Evolutionary conservation across 2,113 vertebrate genomes (phyloP).

Genomic region (Casuarius casuarius): DNA sequence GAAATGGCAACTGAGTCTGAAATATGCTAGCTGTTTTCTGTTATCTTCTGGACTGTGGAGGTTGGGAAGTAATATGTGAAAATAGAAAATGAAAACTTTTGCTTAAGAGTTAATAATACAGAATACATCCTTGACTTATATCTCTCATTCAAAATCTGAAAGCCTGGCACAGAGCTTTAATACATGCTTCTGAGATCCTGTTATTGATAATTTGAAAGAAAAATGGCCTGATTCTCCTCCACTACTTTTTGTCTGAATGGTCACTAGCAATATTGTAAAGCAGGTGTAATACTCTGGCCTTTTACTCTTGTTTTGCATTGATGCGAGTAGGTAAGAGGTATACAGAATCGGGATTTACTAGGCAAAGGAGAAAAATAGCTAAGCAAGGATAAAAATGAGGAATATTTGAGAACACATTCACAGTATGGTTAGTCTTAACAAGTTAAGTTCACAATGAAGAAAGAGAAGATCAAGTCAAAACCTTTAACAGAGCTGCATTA

Average conservation of each 20-base stretch:
- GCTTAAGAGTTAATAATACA: not conserved
- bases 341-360: not conserved
- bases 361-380: not conserved
- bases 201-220: not conserved
- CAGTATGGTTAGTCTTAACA: not conserved
- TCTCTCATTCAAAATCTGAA: not conserved
- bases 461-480: too few relatives aligned
- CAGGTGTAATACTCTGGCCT: not conserved
- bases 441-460: not conserved
- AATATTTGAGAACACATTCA: not conserved
- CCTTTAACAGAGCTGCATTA: not conserved
- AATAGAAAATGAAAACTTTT: not conserved
- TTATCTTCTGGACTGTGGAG: not conserved
- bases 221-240: not conserved
- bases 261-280: not conserved
- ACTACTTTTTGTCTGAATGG: not conserved
- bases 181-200: not conserved
- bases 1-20: not conserved
- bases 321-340: not conserved
- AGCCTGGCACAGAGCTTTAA: not conserved
- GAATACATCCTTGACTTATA: not conserved
- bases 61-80: not conserved
- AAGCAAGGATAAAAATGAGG: not conserved
- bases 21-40: not conserved
- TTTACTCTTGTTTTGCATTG: not conserved